Conservation (phyloP, 2,113 vertebrate genomes). For the Micronisus gabar region DNA sequence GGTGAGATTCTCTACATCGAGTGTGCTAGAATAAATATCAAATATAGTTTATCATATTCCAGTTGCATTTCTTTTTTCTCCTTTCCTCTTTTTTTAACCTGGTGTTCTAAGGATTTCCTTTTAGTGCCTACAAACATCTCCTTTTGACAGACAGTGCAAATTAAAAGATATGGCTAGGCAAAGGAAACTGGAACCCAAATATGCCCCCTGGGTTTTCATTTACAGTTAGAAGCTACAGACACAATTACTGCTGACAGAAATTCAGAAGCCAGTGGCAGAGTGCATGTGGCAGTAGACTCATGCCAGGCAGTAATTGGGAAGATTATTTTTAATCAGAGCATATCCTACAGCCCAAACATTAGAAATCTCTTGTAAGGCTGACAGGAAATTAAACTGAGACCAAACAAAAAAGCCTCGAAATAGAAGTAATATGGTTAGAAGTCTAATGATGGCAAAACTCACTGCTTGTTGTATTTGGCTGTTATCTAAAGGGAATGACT, state of each 20-base stretch:
- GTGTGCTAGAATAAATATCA: conserved; percentile 19
- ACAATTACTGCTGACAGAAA: conserved; percentile 78
- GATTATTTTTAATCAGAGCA: conserved; percentile 84
- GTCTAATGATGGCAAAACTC: conserved; percentile 63
- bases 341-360: conserved; percentile 80
- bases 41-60: conserved; percentile 6
- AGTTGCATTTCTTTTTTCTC: neutral
- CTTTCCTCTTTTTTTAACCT: conserved; percentile 26
- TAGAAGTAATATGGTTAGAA: conserved; percentile 56
- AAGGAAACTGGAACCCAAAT: conserved; percentile 68
- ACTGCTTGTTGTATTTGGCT: conserved; percentile 45
- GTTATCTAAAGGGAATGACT: conserved; percentile 40
- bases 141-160: conserved; percentile 81
- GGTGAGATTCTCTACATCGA: neutral
- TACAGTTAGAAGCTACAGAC: conserved; percentile 74
- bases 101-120: conserved; percentile 64
- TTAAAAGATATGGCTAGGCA: conserved; percentile 74
- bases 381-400: conserved; percentile 79
- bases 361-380: conserved; percentile 76
- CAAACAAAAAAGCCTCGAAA: conserved; percentile 69
- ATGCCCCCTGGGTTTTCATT: conserved; percentile 81
- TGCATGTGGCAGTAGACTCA: conserved; percentile 61
- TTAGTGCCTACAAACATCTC: conserved; percentile 54
- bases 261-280: conserved; percentile 70
- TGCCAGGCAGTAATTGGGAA: conserved; percentile 79